Evolutionary conservation across 2,797 vertebrate genomes (phyloP), one percentile per base, ranked within the genome.

Genomic region (Peromyscus melanophrys): DNA sequence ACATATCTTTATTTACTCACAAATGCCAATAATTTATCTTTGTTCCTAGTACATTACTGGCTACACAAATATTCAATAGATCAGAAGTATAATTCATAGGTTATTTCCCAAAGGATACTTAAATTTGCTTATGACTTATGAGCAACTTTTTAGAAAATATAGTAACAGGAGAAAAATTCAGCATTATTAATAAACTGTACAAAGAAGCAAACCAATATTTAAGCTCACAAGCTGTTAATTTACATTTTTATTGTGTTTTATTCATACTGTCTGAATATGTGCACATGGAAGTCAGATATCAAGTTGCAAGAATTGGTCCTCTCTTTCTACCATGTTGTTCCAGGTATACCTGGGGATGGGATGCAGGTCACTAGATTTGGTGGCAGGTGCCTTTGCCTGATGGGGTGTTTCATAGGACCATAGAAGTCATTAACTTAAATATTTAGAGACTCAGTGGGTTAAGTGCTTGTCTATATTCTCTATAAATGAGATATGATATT

Each of bases 1-100:
- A 52, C n/a, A 80, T 52, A 40, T 65, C n/a, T 77, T 29, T 96
- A 84, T 94, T 93, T 94, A 25, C 19, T 81, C 40, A 86, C 43
- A 75, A 89, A 94, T 69, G 27, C 52, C 46, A 67, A 16, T 84
- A 84, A 40, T 19, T 82, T 81, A 0, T 52, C 9, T 43, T 87
- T 69, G 29, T 13, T 43, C 12, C 12, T n/a, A 75, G 63, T 9
- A 76, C 52, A 27, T 57, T 69, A 63, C 14, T 29, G 21, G 10
- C 31, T 67, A 34, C 52, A 27, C 61, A 65, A 75, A 91, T 61
- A 89, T 59, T 75, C 23, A 90, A 65, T 83, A 78, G 29, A 43
- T 92, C 63, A 71, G 46, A 93, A 83, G 9, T 55, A 34, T 21
- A 89, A n/a, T 92, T 92, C 52, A 67, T 65, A 86, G 77, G 23